phyloP scores from a whole-genome alignment of 2,113 vertebrate species.

The Corvus moneduloides region DNA sequence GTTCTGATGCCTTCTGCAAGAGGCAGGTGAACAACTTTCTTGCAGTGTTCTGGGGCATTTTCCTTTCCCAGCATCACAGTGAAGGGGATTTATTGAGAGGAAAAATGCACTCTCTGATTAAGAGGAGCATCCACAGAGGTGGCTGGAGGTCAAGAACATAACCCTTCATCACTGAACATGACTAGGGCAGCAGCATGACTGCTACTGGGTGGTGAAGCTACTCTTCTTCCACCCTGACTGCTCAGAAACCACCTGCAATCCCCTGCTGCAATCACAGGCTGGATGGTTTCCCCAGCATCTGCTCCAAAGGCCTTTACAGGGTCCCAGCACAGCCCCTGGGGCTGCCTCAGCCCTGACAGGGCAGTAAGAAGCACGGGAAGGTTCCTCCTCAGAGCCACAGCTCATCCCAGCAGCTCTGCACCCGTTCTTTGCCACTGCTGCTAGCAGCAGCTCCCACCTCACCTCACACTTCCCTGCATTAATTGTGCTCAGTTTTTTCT shows the following conservation, averaged over 20 bases:
- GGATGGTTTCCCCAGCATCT: neutral
- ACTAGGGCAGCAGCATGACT: neutral
- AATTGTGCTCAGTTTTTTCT: neutral
- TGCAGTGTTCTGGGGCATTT: neutral
- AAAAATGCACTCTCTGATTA: neutral
- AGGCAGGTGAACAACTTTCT: neutral
- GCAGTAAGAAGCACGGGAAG: neutral
- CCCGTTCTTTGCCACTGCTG: neutral
- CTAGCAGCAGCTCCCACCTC: neutral
- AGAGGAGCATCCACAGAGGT: neutral
- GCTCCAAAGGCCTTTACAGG: neutral
- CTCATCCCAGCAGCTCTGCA: neutral
- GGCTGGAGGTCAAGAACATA: neutral
- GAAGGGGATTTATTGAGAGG: neutral
- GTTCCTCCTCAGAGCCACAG: neutral
- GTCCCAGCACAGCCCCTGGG: neutral
- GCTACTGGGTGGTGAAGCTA: neutral
- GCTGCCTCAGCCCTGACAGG: neutral
- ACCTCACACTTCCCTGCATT: neutral
- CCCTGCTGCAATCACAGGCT: neutral
- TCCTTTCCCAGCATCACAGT: neutral
- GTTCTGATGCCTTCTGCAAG: neutral
- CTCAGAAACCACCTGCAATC: neutral
- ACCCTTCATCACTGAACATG: neutral
- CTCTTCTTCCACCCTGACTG: accelerated